A percentile compares a stretch with the other conserved stretches of the same genome.
These are phyloP conservation scores for Oophaga pumilio DNA, from an alignment of 2,113 vertebrate species.

Conservation along the genomic window DNA sequence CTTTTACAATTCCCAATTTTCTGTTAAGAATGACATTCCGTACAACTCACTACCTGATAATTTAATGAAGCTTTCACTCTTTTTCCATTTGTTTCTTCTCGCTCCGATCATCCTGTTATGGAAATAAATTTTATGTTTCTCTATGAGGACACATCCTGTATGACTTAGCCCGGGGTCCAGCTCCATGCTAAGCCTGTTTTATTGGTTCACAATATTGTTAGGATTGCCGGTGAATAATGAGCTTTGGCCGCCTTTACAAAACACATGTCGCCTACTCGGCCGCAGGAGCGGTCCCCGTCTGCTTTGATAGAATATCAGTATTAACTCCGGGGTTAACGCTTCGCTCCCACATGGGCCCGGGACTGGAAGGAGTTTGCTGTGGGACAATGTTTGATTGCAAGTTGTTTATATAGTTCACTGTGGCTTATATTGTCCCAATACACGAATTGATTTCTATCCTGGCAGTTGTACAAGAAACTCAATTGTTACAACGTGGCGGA, in stretches of 20 bases:
- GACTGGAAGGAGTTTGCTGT: not conserved
- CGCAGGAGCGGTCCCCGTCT: not conserved
- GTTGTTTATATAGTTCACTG: constrained; percentile 11
- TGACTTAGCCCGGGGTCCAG: not conserved
- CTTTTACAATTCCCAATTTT: not conserved
- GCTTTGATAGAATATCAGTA: not conserved
- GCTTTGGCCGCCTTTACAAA: not conserved
- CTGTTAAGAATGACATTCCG: not conserved
- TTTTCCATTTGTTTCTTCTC: not conserved
- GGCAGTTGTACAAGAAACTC: constrained; percentile 22
- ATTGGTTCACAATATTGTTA: constrained; percentile 8
- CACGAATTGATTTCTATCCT: constrained; percentile 25
- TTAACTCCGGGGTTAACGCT: not conserved
- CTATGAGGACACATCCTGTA: not conserved
- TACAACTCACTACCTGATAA: not conserved
- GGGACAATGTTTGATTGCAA: not conserved
- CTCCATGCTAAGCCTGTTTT: not conserved
- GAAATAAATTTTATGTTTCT: constrained; percentile 1
- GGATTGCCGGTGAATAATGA: not conserved
- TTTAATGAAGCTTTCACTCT: not conserved
- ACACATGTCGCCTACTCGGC: not conserved
- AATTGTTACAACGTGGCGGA: constrained; percentile 17
- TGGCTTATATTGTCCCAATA: constrained; percentile 17
- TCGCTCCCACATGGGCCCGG: not conserved
- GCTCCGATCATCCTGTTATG: not conserved